Evolutionary conservation across 2,113 vertebrate genomes (phyloP).

Genomic region (Prunella fulvescens): DNA sequence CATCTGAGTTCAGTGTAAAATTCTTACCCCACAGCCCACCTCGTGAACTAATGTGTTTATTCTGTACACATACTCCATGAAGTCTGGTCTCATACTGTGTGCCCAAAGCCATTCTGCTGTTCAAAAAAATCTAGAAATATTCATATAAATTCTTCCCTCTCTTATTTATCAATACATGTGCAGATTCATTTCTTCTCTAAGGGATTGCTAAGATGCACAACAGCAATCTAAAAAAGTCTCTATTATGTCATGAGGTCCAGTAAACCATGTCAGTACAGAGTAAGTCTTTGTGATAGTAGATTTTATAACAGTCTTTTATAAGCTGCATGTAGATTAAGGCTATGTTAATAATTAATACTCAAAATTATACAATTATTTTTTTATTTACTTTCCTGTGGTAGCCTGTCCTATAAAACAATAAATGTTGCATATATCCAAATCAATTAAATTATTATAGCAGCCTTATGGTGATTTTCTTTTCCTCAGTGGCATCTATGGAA

Average conservation of each 20-base stretch:
- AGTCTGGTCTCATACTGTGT: neutral
- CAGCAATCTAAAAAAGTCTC: neutral
- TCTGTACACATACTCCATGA: neutral
- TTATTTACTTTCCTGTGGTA: constrained; percentile 4
- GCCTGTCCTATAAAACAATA: constrained; percentile 19
- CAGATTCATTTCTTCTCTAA: neutral
- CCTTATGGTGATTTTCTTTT: neutral
- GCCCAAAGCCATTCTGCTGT: neutral
- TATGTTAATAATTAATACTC: constrained; percentile 38
- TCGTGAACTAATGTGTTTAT: neutral
- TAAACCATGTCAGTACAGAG: constrained; percentile 16
- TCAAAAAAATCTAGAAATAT: neutral
- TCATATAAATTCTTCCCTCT: neutral
- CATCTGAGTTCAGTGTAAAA: neutral
- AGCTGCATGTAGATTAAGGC: neutral
- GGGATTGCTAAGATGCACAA: neutral
- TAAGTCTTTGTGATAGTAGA: neutral
- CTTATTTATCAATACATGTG: neutral
- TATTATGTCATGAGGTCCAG: neutral
- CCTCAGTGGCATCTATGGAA: neutral
- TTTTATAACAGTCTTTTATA: neutral
- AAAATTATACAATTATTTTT: neutral
- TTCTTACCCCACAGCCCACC: neutral
- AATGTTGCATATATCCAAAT: neutral
- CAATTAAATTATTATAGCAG: neutral